Conservation (phyloP, 2,888 invertebrate genomes). For the Caenorhabditis macrosperma region DNA sequence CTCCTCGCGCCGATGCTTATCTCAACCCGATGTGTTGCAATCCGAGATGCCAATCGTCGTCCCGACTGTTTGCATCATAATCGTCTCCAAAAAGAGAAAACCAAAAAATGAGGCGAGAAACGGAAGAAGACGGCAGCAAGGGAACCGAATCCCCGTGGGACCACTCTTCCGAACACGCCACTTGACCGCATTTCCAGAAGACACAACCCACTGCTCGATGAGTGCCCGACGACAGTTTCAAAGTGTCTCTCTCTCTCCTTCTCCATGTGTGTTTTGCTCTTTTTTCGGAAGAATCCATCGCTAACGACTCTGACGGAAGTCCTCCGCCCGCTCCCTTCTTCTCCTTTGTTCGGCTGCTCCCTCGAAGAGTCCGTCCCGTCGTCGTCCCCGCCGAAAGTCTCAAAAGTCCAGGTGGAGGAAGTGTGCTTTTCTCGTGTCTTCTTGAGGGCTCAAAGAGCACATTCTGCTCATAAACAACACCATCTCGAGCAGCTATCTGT, state of each 20-base stretch:
- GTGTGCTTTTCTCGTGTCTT: neutral
- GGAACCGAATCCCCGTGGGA: conserved; percentile 23
- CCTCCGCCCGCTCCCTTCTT: neutral
- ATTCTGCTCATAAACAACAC: conserved; percentile 17
- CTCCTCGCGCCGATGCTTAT: neutral
- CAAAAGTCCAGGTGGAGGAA: conserved; percentile 2
- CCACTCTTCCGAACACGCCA: neutral
- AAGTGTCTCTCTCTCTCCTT: neutral
- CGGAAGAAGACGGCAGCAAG: neutral
- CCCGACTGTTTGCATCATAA: neutral
- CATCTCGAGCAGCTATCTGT: conserved; percentile 7
- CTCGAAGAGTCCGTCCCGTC: neutral
- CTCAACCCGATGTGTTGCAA: conserved; percentile 4
- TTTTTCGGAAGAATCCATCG: conserved; percentile 17
- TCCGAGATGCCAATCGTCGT: conserved; percentile 16
- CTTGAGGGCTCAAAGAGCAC: conserved; percentile 25
- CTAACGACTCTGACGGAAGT: conserved; percentile 46
- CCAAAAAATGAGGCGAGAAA: neutral
- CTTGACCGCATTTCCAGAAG: conserved; percentile 19
- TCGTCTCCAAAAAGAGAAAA: neutral
- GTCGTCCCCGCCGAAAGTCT: neutral
- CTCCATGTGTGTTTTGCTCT: conserved; percentile 16
- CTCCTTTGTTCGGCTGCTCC: neutral
- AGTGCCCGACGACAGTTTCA: neutral
- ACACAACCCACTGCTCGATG: neutral